phyloP scores from a whole-genome alignment of 1,140 invertebrate genomes.

The Cepaea nemoralis region DNA sequence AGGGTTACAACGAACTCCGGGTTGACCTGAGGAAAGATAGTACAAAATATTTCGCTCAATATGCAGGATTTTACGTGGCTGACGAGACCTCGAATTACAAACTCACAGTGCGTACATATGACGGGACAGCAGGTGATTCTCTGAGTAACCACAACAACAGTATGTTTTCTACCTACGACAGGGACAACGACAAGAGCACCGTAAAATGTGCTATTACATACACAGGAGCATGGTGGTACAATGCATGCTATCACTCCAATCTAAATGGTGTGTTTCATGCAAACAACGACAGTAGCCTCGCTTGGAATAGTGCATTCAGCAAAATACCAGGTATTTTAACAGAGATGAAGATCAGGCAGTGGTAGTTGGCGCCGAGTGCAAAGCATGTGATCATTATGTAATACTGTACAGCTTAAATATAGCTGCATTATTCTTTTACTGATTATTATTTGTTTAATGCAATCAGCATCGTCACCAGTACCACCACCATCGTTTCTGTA shows the following conservation, averaged over 20 bases:
- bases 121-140: background rate
- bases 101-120: background rate
- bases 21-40: background rate
- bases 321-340: background rate
- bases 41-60: conserved; percentile 1
- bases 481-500: too few species aligned
- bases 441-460: too few species aligned
- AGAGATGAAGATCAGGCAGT: conserved; percentile 8
- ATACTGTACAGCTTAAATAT: too few species aligned
- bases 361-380: too few species aligned
- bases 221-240: background rate
- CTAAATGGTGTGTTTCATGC: background rate
- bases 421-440: too few species aligned
- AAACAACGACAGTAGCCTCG: background rate
- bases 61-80: background rate
- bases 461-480: too few species aligned
- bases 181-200: conserved; percentile 1
- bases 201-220: background rate
- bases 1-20: too few species aligned
- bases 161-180: background rate
- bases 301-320: background rate
- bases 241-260: background rate
- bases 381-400: too few species aligned
- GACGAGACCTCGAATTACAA: background rate
- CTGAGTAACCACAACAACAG: background rate